Evolutionary conservation across 1,140 invertebrate species (phyloP), one percentile per base, ranked within the genome.

Genomic region (Atta texana): DNA sequence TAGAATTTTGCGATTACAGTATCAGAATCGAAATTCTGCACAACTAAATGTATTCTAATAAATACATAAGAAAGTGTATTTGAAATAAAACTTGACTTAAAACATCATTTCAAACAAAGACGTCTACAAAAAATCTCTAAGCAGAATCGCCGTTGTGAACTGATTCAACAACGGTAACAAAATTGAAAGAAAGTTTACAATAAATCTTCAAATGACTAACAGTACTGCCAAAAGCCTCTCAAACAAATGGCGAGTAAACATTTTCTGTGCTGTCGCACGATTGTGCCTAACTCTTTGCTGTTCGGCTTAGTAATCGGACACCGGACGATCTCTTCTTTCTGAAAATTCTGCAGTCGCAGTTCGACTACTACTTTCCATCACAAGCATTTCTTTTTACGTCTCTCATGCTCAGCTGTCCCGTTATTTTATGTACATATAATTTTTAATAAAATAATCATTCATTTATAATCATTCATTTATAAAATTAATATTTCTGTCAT

Each of bases 301-400:
- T 90, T 68, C 63, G 77, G 92, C 88, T 94, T 94, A 93, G 93
- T 93, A 93, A 94, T 90, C 63, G 71, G 91, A 94, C 86, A 94
- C 91, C 91, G 51, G 87, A 1, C 51, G 68, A 89, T 92, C 88
- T 89, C 84, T 80, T 89, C 80, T 87, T 12, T 66, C 34, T 24
- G 63, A 88, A 89, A 81, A 72, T 92, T 91, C 88, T 90, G 87
- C 90, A 66, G n/a, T 68, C 24, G 87, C 90, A 66, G n/a, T 68
- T 34, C 49, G 6, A 39, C 63, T 69, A 28, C 2, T 68, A 10
- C 12, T 69, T 77, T 24, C 39, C 14, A 74, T 21, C 21, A 59
- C 2, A 44, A 71, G 85, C 14, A 80, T 51, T 71, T 69, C 39
- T 49, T 24, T 69, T 71, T 61, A 44, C 34, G 3, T 5, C 21